Conservation (phyloP, 2,797 vertebrate genomes). For the Intellagama lesueurii region DNA sequence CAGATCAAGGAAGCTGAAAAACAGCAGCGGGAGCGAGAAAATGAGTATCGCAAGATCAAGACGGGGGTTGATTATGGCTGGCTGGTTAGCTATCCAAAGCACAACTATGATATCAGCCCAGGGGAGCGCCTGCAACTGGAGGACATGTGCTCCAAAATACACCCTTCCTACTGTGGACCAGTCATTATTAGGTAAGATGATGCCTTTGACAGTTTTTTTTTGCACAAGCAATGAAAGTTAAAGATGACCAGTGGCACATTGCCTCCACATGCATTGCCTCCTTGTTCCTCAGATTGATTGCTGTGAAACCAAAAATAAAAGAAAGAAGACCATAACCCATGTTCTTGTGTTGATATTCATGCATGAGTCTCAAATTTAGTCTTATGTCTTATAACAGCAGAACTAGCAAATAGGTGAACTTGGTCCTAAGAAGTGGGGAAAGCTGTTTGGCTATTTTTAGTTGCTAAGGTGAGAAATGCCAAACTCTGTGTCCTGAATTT, state of each 20-base stretch:
- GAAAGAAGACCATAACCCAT: neutral
- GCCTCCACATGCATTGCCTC: neutral
- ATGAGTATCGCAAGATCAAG: slow-evolving; percentile 84
- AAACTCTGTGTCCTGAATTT: neutral
- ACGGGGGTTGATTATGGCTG: slow-evolving; percentile 96
- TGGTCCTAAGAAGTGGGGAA: neutral
- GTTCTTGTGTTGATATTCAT: neutral
- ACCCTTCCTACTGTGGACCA: slow-evolving; percentile 90
- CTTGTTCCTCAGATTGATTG: neutral
- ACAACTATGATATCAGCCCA: slow-evolving; percentile 86
- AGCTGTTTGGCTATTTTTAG: neutral
- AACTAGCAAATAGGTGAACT: neutral
- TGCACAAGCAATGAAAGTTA: too few species aligned
- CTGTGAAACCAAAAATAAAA: too few species aligned
- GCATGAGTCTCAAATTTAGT: neutral
- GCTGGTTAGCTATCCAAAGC: slow-evolving; percentile 87
- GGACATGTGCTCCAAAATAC: slow-evolving; percentile 91
- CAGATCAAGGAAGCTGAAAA: slow-evolving; percentile 92
- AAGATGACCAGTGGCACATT: neutral
- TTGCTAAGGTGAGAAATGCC: neutral
- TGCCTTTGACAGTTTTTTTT: neutral
- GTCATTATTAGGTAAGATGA: slow-evolving; percentile 89
- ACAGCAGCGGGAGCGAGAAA: slow-evolving; percentile 87
- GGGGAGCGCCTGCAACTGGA: slow-evolving; percentile 90
- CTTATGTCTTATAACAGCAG: too few species aligned